phyloP scores from a whole-genome alignment of 2,888 invertebrate species.

The Caenorhabditis becei region DNA sequence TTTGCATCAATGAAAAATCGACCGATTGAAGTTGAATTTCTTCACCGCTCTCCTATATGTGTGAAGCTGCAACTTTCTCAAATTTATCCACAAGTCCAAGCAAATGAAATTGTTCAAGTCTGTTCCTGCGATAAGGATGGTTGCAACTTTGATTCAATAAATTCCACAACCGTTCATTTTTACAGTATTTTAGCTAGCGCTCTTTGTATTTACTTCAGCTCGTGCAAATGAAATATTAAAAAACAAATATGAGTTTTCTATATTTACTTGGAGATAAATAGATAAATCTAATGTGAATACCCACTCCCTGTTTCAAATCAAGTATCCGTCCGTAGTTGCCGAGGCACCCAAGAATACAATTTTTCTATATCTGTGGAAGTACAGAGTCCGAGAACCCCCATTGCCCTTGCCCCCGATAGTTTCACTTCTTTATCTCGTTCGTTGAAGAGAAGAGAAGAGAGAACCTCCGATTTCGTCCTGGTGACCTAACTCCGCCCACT shows the following conservation, averaged over 20 bases:
- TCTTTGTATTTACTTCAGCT: neutral
- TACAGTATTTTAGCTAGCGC: constrained; percentile 9
- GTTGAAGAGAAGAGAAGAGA: neutral
- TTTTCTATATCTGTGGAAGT: neutral
- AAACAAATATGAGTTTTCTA: too few species aligned
- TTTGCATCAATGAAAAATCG: constrained; percentile 54
- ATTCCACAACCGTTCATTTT: constrained; percentile 4
- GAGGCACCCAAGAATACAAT: too few species aligned
- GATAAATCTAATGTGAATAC: too few species aligned
- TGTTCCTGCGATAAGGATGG: constrained; percentile 71
- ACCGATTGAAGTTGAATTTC: constrained; percentile 65
- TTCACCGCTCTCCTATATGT: constrained; percentile 68
- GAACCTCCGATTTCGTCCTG: constrained; percentile 33
- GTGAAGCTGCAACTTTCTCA: constrained; percentile 68
- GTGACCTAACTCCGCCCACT: constrained; percentile 55
- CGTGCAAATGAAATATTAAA: too few species aligned
- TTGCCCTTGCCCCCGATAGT: constrained; percentile 42
- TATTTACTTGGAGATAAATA: too few species aligned
- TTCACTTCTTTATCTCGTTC: constrained; percentile 43
- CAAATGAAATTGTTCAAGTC: constrained; percentile 70
- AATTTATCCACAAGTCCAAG: constrained; percentile 71
- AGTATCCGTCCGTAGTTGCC: too few species aligned
- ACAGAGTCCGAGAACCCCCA: constrained; percentile 11
- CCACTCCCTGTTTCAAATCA: too few species aligned
- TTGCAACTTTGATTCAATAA: constrained; percentile 64